These are phyloP conservation scores for Meteorus sp. DNA, from an alignment of 1,140 invertebrate species.

Conservation along the genomic window DNA sequence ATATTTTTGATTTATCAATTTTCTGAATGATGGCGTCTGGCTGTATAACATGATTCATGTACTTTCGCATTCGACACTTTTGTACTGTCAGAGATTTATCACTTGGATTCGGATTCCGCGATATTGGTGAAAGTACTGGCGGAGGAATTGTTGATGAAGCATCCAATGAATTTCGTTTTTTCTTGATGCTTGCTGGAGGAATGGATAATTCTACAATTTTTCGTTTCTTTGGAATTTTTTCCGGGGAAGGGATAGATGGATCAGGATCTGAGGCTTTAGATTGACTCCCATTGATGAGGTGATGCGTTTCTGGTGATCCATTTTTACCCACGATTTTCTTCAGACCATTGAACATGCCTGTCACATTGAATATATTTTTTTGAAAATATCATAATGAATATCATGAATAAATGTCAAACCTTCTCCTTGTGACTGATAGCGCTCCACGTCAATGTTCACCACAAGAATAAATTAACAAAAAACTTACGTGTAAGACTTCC, in stretches of 20 bases:
- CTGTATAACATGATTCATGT: constrained; percentile 29
- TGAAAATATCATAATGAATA: too few relatives aligned
- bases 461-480: too few relatives aligned
- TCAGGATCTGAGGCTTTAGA: constrained; percentile 25
- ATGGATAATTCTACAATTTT: constrained; percentile 54
- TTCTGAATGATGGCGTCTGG: constrained; percentile 28
- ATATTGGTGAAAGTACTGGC: constrained; percentile 39
- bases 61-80: constrained; percentile 36
- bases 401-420: too few relatives aligned
- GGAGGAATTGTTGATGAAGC: constrained; percentile 29
- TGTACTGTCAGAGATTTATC: constrained; percentile 36
- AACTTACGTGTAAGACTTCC: constrained; percentile 81
- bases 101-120: constrained; percentile 36
- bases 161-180: constrained; percentile 50
- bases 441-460: too few relatives aligned
- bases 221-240: constrained; percentile 66
- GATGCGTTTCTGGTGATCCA: constrained; percentile 51
- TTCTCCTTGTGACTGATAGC: too few relatives aligned
- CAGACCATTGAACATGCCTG: constrained; percentile 76
- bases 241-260: constrained; percentile 51
- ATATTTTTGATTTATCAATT: constrained; percentile 50
- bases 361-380: too few relatives aligned
- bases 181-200: constrained; percentile 55
- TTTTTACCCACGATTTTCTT: constrained; percentile 72
- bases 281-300: constrained; percentile 41